Evolutionary conservation across 2,113 vertebrate species (phyloP), one percentile per base, ranked within the genome.

Genomic region (Nestor notabilis): DNA sequence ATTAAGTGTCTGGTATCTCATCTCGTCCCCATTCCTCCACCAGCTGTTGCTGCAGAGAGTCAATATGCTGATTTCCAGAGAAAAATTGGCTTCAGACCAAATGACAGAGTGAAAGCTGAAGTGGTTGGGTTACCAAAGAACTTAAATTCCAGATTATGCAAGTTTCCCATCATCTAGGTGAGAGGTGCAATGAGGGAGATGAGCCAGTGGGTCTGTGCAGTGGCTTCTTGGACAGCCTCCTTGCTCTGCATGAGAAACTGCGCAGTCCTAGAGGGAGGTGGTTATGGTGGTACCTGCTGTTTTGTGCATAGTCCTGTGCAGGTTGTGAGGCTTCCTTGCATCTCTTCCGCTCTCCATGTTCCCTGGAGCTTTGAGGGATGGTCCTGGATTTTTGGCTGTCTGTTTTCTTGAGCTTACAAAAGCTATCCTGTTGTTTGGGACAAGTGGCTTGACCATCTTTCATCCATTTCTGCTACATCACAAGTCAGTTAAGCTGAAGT

Each of bases 1-100:
- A 50, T 43, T 44, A 13, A 52, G 52, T 71, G 56, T 92, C 70
- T 55, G 18, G 33, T 96, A 4, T 95, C 39, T 90, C 58, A 35
- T 58, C 56, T 75, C 2, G 2, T 74, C 65, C 50, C 28, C 7
- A 13, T 92, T 80, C 35, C 44, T 88, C 79, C 69, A 33, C 63
- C 75, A 89, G 71, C 76, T 94, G 89, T 61, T 94, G 44, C 66
- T 92, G 70, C 43, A 64, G 61, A 23, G 50, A 35, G 37, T 47
- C 7, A 2, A 13, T 16, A 33, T 86, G 61, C 68, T 68, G 17
- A 58, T 92, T 79, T 75, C 46, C 29, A 68, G 79, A 60, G 75
- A 71, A 83, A 88, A 15, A 24, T 20, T 79, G 86, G 79, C 79
- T 43, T 46, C 13, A 39, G 83, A 76, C 53, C 75, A 96, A 83